Evolutionary conservation across 2,113 vertebrate species (phyloP).

Genomic region (Cyrtonyx montezumae): DNA sequence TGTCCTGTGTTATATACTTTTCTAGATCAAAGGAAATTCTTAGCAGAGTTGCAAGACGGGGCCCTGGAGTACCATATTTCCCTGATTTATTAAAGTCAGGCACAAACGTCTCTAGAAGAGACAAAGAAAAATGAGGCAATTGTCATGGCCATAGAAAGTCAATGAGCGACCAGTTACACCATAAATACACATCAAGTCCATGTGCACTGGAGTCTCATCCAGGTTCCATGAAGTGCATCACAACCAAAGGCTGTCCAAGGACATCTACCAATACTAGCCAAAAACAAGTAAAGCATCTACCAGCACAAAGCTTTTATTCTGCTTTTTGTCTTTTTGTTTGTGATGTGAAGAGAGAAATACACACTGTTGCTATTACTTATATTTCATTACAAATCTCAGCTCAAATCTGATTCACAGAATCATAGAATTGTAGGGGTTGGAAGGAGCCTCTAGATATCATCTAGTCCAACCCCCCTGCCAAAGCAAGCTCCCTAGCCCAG

Average conservation of each 20-base stretch:
- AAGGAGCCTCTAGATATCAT: too few species aligned
- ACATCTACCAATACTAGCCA: neutral
- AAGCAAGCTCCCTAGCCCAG: too few species aligned
- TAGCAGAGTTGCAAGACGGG: neutral
- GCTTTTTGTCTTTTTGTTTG: neutral
- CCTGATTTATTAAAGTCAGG: neutral
- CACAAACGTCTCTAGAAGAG: neutral
- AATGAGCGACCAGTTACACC: neutral
- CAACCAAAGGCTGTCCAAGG: neutral
- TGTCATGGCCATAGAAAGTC: neutral
- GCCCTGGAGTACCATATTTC: fast-evolving
- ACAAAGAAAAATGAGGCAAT: neutral
- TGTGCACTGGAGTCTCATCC: neutral
- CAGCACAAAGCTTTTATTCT: neutral
- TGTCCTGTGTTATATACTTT: neutral
- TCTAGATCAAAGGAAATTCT: neutral
- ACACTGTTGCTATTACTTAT: neutral
- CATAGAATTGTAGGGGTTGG: too few species aligned
- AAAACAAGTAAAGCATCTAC: neutral
- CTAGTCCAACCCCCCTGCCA: too few species aligned
- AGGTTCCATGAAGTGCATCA: neutral
- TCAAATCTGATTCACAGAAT: neutral
- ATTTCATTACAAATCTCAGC: neutral
- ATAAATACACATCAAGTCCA: neutral
- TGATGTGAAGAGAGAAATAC: neutral